Conservation (phyloP, 2,888 invertebrate species). For the Drosophila infuscata region DNA sequence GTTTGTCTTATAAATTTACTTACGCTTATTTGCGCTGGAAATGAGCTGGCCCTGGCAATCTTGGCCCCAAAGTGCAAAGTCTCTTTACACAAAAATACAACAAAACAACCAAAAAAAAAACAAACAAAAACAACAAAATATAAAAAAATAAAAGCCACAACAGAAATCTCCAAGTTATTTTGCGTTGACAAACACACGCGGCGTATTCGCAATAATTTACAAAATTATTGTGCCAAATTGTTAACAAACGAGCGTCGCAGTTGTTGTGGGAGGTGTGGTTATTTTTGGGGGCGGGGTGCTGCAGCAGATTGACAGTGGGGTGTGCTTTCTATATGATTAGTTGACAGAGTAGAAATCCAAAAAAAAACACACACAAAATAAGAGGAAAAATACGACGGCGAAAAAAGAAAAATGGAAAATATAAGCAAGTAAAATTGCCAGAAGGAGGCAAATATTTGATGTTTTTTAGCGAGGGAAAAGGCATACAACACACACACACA, state of each 20-base stretch:
- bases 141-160: slow-evolving; percentile 23
- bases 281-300: not conserved
- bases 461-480: not conserved
- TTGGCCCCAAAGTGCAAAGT: slow-evolving; percentile 61
- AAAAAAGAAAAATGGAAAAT: slow-evolving; percentile 37
- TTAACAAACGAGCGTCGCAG: slow-evolving; percentile 12
- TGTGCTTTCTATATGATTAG: slow-evolving; percentile 75
- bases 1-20: slow-evolving; percentile 80
- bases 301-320: slow-evolving; percentile 33
- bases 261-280: not conserved
- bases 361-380: slow-evolving; percentile 4
- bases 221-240: slow-evolving; percentile 69
- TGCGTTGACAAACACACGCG: slow-evolving; percentile 64
- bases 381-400: not conserved
- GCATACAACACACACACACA: slow-evolving; percentile 2
- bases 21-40: slow-evolving; percentile 78
- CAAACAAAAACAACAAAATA: not conserved
- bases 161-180: slow-evolving; percentile 36
- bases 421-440: slow-evolving; percentile 46
- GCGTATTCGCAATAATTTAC: slow-evolving; percentile 77
- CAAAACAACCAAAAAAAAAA: not conserved
- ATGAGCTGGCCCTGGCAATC: slow-evolving; percentile 61
- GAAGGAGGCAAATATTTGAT: slow-evolving; percentile 49
- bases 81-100: slow-evolving; percentile 13
- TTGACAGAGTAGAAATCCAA: slow-evolving; percentile 60